phyloP scores from a whole-genome alignment of 2,888 invertebrate species.

The Chloroclystis v-ata region DNA sequence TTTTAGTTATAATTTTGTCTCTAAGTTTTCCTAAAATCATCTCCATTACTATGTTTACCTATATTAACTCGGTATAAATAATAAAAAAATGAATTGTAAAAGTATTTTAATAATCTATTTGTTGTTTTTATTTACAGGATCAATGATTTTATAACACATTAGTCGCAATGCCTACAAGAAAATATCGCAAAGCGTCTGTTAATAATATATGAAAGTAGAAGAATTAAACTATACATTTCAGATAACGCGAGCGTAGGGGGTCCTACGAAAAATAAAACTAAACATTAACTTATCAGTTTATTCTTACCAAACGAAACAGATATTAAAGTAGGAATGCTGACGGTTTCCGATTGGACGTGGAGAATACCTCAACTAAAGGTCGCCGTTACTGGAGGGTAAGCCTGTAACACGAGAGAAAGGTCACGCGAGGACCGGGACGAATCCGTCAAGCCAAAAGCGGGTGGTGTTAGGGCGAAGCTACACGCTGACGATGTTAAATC shows the following conservation, averaged over 20 bases:
- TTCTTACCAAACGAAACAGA: conserved; percentile 63
- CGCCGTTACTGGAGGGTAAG: conserved; percentile 66
- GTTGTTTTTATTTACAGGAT: too few species aligned
- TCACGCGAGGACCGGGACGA: conserved; percentile 56
- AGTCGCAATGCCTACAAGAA: conserved; percentile 22
- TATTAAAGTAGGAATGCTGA: conserved; percentile 67
- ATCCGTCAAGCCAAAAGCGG: conserved; percentile 70
- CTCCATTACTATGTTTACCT: too few species aligned
- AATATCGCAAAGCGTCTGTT: conserved; percentile 16
- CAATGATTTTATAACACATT: too few species aligned
- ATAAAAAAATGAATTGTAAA: neutral
- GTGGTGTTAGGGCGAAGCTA: conserved; percentile 72
- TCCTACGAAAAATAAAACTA: conserved; percentile 41
- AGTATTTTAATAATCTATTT: neutral
- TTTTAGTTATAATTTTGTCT: too few species aligned
- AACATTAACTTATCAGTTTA: conserved; percentile 60
- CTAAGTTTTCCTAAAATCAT: too few species aligned
- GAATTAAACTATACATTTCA: neutral
- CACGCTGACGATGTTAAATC: conserved; percentile 71
- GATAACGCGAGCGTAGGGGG: conserved; percentile 49
- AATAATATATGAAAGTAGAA: neutral
- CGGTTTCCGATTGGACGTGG: conserved; percentile 49
- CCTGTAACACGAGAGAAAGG: conserved; percentile 72
- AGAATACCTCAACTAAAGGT: too few species aligned
- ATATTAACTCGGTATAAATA: too few species aligned